phyloP scores from a whole-genome alignment of 2,888 invertebrate genomes.

The Caenorhabditis sp. region DNA sequence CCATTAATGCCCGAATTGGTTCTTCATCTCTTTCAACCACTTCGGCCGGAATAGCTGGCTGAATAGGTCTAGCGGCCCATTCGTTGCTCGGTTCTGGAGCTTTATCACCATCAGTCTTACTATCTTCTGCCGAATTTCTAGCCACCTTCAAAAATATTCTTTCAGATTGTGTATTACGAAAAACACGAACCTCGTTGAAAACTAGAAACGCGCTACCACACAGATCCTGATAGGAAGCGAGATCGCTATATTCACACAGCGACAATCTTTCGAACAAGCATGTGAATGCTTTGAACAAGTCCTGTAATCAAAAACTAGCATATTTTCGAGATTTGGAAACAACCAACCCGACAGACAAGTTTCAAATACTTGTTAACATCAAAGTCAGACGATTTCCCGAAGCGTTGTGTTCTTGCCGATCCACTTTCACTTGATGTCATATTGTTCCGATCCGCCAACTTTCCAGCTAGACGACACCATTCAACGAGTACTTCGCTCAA shows the following conservation, averaged over 20 bases:
- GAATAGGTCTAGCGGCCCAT: constrained; percentile 2
- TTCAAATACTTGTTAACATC: too few species aligned
- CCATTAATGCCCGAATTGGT: constrained; percentile 37
- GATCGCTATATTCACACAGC: too few species aligned
- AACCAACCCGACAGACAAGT: too few species aligned
- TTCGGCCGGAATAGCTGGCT: background rate
- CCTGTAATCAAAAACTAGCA: too few species aligned
- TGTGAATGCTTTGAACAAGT: too few species aligned
- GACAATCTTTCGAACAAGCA: too few species aligned
- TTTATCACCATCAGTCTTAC: background rate
- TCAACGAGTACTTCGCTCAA: constrained; percentile 34
- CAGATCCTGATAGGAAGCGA: too few species aligned
- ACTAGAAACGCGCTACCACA: constrained; percentile 48
- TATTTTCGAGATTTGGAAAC: too few species aligned
- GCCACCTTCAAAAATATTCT: background rate
- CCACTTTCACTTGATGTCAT: constrained; percentile 4
- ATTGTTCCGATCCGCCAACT: constrained; percentile 23
- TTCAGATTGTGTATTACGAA: constrained; percentile 1
- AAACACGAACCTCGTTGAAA: constrained; percentile 42
- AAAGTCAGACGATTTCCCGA: too few species aligned
- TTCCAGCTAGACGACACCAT: constrained; percentile 47
- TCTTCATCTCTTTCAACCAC: constrained; percentile 5
- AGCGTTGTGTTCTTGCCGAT: background rate
- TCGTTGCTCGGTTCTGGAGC: background rate
- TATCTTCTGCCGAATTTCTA: background rate